Evolutionary conservation across 2,797 vertebrate species (phyloP).

Genomic region (Pogoniulus pusillus): DNA sequence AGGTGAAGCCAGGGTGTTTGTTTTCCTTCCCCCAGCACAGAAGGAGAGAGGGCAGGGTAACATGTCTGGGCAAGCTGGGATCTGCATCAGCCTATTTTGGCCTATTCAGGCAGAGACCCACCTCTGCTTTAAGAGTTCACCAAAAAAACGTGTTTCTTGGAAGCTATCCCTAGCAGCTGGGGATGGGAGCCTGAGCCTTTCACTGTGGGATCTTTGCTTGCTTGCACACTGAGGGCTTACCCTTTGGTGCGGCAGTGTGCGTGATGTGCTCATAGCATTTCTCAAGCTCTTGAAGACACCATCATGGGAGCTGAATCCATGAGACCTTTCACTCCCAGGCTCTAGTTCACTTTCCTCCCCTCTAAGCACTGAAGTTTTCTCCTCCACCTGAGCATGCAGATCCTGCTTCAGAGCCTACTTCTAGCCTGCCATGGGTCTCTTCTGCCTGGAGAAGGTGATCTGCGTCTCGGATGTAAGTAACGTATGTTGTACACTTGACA

Average conservation of each 20-base stretch:
- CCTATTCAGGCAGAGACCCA: neutral
- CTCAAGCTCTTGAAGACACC: neutral
- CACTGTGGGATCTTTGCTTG: neutral
- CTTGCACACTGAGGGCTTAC: neutral
- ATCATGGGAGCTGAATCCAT: neutral
- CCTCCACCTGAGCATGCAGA: neutral
- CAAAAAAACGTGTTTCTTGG: neutral
- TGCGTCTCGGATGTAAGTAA: neutral
- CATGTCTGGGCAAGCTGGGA: too few species aligned
- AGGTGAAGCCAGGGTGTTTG: too few species aligned
- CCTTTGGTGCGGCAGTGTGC: neutral
- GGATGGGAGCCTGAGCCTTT: neutral
- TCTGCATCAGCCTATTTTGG: too few species aligned
- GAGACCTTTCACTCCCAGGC: neutral
- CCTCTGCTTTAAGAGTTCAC: neutral
- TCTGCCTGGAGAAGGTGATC: neutral
- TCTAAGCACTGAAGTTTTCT: neutral
- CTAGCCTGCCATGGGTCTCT: neutral
- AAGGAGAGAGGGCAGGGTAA: too few species aligned
- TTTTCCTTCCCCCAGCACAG: too few species aligned
- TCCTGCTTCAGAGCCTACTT: neutral
- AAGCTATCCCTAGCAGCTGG: neutral
- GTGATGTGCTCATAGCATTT: neutral
- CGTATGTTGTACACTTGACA: accelerated
- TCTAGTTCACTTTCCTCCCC: neutral